Evolutionary conservation across 2,888 invertebrate genomes (phyloP).

Genomic region (Dione juno): DNA sequence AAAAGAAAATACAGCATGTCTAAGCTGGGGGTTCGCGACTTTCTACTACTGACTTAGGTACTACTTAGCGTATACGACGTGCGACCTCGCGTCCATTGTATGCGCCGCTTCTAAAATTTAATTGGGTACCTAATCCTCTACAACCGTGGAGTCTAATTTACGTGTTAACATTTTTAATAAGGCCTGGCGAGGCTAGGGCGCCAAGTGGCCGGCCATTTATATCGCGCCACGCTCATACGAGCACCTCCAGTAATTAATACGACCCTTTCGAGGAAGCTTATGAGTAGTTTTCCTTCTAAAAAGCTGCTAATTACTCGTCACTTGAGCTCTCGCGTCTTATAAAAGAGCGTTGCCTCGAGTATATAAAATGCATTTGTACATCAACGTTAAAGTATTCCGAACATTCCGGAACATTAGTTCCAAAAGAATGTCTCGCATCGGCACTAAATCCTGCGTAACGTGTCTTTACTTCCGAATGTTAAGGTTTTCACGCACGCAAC

Average conservation of each 20-base stretch:
- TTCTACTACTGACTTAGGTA: slow-evolving; percentile 45
- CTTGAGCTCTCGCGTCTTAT: slow-evolving; percentile 61
- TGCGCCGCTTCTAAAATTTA: slow-evolving; percentile 73
- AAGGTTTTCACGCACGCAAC: slow-evolving; percentile 76
- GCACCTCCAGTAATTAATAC: slow-evolving; percentile 81
- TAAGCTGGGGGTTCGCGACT: slow-evolving; percentile 53
- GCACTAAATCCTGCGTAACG: slow-evolving; percentile 71
- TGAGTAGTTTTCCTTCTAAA: slow-evolving; percentile 81
- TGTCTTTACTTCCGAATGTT: slow-evolving; percentile 78
- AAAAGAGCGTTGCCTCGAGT: slow-evolving; percentile 46
- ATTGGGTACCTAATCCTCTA: slow-evolving; percentile 80
- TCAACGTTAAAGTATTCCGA: slow-evolving; percentile 18
- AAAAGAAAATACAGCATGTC: slow-evolving; percentile 55
- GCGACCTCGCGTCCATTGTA: slow-evolving; percentile 68
- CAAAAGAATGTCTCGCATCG: slow-evolving; percentile 69
- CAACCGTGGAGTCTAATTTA: slow-evolving; percentile 77
- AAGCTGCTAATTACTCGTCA: slow-evolving; percentile 78
- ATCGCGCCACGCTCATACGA: slow-evolving; percentile 70
- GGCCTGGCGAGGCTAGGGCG: slow-evolving; percentile 77
- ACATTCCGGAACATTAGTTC: slow-evolving; percentile 51
- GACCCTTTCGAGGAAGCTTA: slow-evolving; percentile 80
- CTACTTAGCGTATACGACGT: slow-evolving; percentile 52
- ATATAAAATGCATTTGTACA: slow-evolving; percentile 31
- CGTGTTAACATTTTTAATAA: slow-evolving; percentile 83
- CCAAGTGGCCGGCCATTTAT: slow-evolving; percentile 81